Conservation (phyloP, 2,888 invertebrate species). For the Torymus aiolomorphi region DNA sequence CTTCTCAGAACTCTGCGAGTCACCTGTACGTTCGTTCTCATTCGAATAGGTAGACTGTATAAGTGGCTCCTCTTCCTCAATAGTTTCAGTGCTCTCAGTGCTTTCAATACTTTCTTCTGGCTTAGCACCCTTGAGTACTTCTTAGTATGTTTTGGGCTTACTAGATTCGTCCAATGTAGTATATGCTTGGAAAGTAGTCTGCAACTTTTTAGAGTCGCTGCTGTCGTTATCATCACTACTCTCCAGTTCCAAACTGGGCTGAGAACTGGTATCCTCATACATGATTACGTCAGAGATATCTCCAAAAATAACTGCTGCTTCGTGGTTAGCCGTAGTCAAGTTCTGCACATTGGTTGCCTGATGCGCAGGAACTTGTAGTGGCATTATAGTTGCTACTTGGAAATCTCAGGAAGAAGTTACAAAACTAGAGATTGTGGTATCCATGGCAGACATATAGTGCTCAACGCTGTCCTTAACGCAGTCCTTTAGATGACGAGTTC, state of each 20-base stretch:
- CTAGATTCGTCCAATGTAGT: conserved; percentile 64
- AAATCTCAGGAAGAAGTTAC: conserved; percentile 64
- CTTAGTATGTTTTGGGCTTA: conserved; percentile 52
- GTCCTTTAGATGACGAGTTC: no score
- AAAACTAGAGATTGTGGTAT: conserved; percentile 74
- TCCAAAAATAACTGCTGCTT: conserved; percentile 56
- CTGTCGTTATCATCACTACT: conserved; percentile 66
- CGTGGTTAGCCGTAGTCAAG: no score
- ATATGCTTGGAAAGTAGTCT: conserved; percentile 72
- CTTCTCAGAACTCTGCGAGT: no score
- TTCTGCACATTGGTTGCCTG: no score
- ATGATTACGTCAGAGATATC: conserved; percentile 72
- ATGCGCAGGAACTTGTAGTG: no score
- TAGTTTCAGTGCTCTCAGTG: conserved; percentile 42
- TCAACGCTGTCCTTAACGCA: conserved; percentile 74
- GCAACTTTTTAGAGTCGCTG: conserved; percentile 61
- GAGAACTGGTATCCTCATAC: conserved; percentile 73
- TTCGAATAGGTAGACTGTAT: conserved; percentile 5
- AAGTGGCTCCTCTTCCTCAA: conserved; percentile 33
- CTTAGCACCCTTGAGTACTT: conserved; percentile 31
- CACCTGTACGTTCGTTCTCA: conserved; percentile 40
- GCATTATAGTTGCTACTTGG: no score
- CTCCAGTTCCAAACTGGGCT: no score
- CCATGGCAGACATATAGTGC: conserved; percentile 77
- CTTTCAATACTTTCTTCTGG: conserved; percentile 41